Conservation (phyloP, 2,888 invertebrate genomes). For the Yponomeuta cagnagella region DNA sequence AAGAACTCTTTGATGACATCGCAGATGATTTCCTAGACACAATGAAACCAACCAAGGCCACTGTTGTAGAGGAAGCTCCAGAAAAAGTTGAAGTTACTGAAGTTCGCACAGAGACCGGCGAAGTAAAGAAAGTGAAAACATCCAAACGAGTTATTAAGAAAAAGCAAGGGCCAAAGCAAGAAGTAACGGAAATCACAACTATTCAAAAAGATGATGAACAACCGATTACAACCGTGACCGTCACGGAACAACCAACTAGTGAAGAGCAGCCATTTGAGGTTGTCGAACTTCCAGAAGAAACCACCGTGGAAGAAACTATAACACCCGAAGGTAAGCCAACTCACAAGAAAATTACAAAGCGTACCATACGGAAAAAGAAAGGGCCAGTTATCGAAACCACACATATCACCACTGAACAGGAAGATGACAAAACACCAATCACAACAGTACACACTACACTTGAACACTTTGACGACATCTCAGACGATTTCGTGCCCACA, state of each 20-base stretch:
- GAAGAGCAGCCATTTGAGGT: slow-evolving; percentile 9
- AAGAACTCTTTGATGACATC: slow-evolving; percentile 18
- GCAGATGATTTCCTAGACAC: slow-evolving; percentile 20
- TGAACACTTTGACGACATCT: slow-evolving; percentile 16
- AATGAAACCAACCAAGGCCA: slow-evolving; percentile 26
- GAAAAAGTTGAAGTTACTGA: slow-evolving; percentile 48
- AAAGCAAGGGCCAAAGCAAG: slow-evolving; percentile 30
- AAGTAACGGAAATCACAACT: slow-evolving; percentile 33
- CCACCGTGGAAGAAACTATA: slow-evolving; percentile 17
- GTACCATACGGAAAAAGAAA: slow-evolving; percentile 19
- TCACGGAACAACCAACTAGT: slow-evolving; percentile 32
- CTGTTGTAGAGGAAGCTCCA: slow-evolving; percentile 15
- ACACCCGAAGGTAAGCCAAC: slow-evolving; percentile 27
- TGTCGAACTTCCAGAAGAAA: slow-evolving; percentile 34
- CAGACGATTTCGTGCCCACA: slow-evolving; percentile 22
- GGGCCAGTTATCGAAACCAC: slow-evolving; percentile 29
- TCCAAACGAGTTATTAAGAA: slow-evolving; percentile 33
- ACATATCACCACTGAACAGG: slow-evolving; percentile 31
- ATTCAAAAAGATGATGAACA: slow-evolving; percentile 41
- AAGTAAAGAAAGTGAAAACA: slow-evolving; percentile 19
- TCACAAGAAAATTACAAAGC: slow-evolving; percentile 33
- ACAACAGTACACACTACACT: slow-evolving; percentile 23
- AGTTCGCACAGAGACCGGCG: slow-evolving; percentile 29
- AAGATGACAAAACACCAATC: slow-evolving; percentile 31
- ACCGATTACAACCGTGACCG: slow-evolving; percentile 39